Percentiles rank a stretch among this genome's conserved stretches.
Evolutionary conservation across 2,888 invertebrate genomes (phyloP).

Genomic region (Eupithecia dodoneata): DNA sequence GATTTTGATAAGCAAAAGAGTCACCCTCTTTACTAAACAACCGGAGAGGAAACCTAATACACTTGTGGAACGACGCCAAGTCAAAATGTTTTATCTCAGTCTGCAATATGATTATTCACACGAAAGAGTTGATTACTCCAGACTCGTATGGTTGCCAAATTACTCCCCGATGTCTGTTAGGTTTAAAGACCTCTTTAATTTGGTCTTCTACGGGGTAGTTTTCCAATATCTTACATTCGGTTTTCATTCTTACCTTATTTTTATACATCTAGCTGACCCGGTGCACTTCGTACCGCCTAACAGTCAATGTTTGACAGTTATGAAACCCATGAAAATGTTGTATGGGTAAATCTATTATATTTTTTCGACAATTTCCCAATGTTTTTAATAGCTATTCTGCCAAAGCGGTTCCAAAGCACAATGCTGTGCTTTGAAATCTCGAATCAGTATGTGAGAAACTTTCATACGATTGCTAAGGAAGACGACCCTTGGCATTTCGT

Average conservation of each 20-base stretch:
- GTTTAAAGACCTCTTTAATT: neutral
- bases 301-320: too few relatives aligned
- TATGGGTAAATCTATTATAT: too few relatives aligned
- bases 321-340: too few relatives aligned
- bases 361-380: too few relatives aligned
- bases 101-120: constrained; percentile 8
- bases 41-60: neutral
- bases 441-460: neutral
- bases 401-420: too few relatives aligned
- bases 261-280: too few relatives aligned
- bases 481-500: neutral
- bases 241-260: too few relatives aligned
- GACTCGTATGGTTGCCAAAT: constrained; percentile 4
- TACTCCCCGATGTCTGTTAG: neutral
- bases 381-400: too few relatives aligned
- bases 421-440: neutral
- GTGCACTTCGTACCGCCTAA: too few relatives aligned
- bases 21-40: neutral
- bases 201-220: neutral
- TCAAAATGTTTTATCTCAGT: neutral
- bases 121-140: constrained; percentile 15
- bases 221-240: too few relatives aligned
- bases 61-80: constrained; percentile 12
- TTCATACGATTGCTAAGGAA: neutral
- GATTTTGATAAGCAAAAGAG: too few relatives aligned